Conservation (phyloP, 2,113 vertebrate genomes). For the Labrus mixtus region DNA sequence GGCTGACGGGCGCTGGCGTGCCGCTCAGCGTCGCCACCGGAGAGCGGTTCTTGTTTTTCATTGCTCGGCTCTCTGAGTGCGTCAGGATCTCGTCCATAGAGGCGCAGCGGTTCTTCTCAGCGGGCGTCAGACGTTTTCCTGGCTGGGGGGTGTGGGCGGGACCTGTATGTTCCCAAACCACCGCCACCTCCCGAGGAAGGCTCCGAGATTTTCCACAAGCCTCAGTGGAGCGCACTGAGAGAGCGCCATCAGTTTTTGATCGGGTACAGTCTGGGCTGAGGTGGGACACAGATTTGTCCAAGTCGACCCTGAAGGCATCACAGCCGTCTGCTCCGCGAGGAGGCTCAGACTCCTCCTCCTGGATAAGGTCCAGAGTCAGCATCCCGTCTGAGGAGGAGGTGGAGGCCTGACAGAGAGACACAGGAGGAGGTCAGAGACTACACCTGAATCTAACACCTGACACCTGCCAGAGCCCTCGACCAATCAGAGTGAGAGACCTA, state of each 20-base stretch:
- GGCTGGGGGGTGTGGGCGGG: slow-evolving; percentile 83
- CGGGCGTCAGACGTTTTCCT: slow-evolving; percentile 78
- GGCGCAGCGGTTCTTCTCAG: slow-evolving; percentile 89
- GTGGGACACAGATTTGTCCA: slow-evolving; percentile 81
- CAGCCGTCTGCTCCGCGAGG: slow-evolving; percentile 55
- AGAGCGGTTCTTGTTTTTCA: slow-evolving; percentile 54
- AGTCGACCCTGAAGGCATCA: slow-evolving; percentile 79
- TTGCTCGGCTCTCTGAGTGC: slow-evolving; percentile 75
- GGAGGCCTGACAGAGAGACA: slow-evolving; percentile 85
- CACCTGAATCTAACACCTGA: too few relatives aligned
- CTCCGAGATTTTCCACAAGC: slow-evolving; percentile 75
- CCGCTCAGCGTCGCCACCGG: slow-evolving; percentile 25
- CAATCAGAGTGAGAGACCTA: not conserved
- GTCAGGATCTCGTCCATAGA: slow-evolving; percentile 93
- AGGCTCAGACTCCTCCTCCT: slow-evolving; percentile 87
- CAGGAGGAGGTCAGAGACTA: too few relatives aligned
- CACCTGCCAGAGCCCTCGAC: not conserved
- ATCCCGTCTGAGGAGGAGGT: slow-evolving; percentile 93
- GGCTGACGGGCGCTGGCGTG: slow-evolving; percentile 70
- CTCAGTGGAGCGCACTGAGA: slow-evolving; percentile 33
- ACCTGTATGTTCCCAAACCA: slow-evolving; percentile 70
- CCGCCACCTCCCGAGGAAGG: slow-evolving; percentile 75
- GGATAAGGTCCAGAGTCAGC: slow-evolving; percentile 95
- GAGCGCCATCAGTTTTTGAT: slow-evolving; percentile 78
- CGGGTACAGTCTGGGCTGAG: slow-evolving; percentile 69